These are phyloP conservation scores for Muscina levida DNA, from an alignment of 2,888 invertebrate genomes.

Conservation along the genomic window DNA sequence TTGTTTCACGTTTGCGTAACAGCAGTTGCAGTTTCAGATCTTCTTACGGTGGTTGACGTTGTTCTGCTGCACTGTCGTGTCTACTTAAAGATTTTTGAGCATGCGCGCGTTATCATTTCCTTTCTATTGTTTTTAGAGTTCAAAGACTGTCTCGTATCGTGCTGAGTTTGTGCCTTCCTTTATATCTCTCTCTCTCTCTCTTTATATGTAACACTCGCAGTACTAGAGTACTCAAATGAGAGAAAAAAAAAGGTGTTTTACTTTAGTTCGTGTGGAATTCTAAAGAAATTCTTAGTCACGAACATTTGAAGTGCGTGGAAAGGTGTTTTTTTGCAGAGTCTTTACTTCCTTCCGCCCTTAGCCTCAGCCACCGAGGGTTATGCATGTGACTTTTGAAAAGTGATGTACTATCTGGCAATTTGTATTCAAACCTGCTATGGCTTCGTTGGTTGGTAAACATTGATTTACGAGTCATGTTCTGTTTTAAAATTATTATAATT, in stretches of 20 bases:
- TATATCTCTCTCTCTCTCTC: neutral
- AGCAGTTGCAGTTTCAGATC: slow-evolving; percentile 14
- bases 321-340: neutral
- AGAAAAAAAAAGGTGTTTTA: slow-evolving; percentile 11
- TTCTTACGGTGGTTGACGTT: neutral
- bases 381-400: no score
- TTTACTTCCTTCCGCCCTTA: neutral
- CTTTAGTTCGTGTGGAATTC: slow-evolving; percentile 22
- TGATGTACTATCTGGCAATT: no score
- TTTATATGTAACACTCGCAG: neutral
- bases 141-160: slow-evolving; percentile 16
- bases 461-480: no score
- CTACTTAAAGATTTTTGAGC: no score
- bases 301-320: neutral
- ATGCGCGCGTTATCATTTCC: neutral
- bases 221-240: neutral
- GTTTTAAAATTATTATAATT: no score
- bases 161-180: neutral
- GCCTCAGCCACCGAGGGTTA: no score
- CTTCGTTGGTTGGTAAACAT: no score
- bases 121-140: slow-evolving; percentile 14
- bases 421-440: no score
- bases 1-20: slow-evolving; percentile 23
- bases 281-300: neutral
- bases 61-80: neutral